Base-by-base conservation (phyloP, 2,888 invertebrate species). In the Apamea monoglypha region DNA sequence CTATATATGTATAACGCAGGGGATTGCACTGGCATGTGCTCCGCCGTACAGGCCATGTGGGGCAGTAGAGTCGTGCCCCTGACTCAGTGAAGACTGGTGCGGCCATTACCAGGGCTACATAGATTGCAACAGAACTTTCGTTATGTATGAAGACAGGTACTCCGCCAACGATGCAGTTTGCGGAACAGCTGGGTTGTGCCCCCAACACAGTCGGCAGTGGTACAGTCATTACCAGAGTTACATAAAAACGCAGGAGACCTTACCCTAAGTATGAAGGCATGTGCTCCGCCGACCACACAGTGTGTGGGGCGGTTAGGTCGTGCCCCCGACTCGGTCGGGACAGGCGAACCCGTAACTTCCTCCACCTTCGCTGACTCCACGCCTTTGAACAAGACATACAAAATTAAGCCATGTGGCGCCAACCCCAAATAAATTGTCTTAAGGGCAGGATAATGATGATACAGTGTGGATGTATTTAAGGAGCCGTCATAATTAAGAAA, bases 261-360 rank as follows among this genome's bases (percentile, higher is more conserved):
- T 79, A 96, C 96, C 92, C 95, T 92, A 12, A 97, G 93, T 82
- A 97, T 95, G 78, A 96, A 96, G 0, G 97, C 97, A 81, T 97
- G 97, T 1, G 97, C 96, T 8, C 97, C 97, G 0, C 96, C 96
- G 10, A 97, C 96, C n/a, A 96, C 90, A 85, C 96, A 95, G 40
- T 93, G 92, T 64, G 90, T 78, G 44, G 84, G 85, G 4, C 83
- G 88, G 61, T 81, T 81, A 7, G 85, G 21, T 10, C 82, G 80
- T 1, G 83, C 47, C 36, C 87, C 89, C 77, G 88, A 70, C 85
- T 88, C 88, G 0, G 86, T 77, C 50, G 90, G 87, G 76, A 91
- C 87, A 2, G 91, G 76, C 36, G 90, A 86, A 36, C 82, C 73
- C 32, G 89, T 78, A 10, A 83, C 86, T 63, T 89, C 92, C 79